Conservation (phyloP, 64 coral and sea anemone species). For the Stichodactyla mertensii region DNA sequence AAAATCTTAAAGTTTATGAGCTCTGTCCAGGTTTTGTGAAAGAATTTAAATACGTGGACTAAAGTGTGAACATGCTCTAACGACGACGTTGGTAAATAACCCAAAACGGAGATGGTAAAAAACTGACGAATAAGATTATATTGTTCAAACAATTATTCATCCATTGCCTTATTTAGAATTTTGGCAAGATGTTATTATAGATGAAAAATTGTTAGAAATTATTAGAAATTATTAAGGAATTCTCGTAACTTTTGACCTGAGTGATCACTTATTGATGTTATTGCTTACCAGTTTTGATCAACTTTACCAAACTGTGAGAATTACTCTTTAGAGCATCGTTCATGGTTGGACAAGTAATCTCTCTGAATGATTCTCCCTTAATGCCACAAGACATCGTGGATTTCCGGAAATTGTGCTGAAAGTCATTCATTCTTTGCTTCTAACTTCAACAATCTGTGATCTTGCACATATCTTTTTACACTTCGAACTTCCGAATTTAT, state of each 20-base stretch:
- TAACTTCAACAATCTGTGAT: neutral
- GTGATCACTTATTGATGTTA: neutral
- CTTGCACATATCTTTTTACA: neutral
- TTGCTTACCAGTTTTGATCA: constrained; percentile 78
- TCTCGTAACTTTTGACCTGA: neutral
- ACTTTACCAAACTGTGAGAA: constrained; percentile 64
- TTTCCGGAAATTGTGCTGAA: constrained; percentile 2
- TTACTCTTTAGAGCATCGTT: constrained; percentile 79
- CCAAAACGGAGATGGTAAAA: too few relatives aligned
- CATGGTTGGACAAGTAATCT: constrained; percentile 59
- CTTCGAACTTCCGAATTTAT: neutral
- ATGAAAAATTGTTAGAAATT: too few relatives aligned
- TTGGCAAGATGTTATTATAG: too few relatives aligned
- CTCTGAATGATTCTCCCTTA: constrained; percentile 41
- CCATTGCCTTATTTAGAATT: too few relatives aligned
- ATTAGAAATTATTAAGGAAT: too few relatives aligned
- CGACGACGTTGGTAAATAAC: too few relatives aligned
- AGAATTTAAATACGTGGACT: too few relatives aligned
- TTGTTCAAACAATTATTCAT: too few relatives aligned
- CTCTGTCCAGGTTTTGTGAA: too few relatives aligned
- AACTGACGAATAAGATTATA: too few relatives aligned
- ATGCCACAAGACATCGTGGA: constrained; percentile 47
- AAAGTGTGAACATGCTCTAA: too few relatives aligned
- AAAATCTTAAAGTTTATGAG: too few relatives aligned
- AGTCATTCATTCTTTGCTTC: neutral